Evolutionary conservation across 2,888 invertebrate genomes (phyloP).

Genomic region (Andrena dorsata): DNA sequence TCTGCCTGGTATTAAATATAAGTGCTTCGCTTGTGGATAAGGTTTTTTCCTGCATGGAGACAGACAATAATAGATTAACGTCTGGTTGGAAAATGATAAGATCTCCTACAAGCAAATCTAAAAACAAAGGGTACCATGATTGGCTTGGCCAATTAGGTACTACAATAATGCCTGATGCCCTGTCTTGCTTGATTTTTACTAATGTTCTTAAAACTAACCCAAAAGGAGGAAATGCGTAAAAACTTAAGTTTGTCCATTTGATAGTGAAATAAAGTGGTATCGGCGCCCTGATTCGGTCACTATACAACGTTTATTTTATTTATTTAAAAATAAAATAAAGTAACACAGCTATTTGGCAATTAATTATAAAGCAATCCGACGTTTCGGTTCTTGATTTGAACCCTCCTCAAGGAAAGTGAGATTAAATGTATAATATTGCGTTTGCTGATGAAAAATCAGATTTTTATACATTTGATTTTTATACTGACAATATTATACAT

Average conservation of each 20-base stretch:
- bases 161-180: slow-evolving; percentile 1
- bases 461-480: too few relatives aligned
- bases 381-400: too few relatives aligned
- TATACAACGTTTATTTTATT: too few relatives aligned
- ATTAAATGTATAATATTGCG: too few relatives aligned
- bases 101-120: background rate
- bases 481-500: too few relatives aligned
- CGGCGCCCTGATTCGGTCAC: too few relatives aligned
- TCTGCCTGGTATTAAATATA: background rate
- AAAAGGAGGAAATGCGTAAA: background rate
- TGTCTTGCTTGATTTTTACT: background rate
- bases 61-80: background rate
- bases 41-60: background rate
- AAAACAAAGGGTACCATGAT: background rate
- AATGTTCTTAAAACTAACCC: background rate
- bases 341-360: too few relatives aligned
- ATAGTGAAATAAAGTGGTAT: too few relatives aligned
- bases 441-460: too few relatives aligned
- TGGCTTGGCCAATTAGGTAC: background rate
- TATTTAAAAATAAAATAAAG: too few relatives aligned
- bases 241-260: background rate
- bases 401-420: too few relatives aligned
- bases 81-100: background rate
- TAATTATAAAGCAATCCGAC: too few relatives aligned
- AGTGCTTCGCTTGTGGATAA: background rate